A percentile compares a stretch with the other conserved stretches of the same genome.
These are phyloP conservation scores for Xanthorhoe designata DNA, from an alignment of 2,888 invertebrate genomes.

Conservation along the genomic window DNA sequence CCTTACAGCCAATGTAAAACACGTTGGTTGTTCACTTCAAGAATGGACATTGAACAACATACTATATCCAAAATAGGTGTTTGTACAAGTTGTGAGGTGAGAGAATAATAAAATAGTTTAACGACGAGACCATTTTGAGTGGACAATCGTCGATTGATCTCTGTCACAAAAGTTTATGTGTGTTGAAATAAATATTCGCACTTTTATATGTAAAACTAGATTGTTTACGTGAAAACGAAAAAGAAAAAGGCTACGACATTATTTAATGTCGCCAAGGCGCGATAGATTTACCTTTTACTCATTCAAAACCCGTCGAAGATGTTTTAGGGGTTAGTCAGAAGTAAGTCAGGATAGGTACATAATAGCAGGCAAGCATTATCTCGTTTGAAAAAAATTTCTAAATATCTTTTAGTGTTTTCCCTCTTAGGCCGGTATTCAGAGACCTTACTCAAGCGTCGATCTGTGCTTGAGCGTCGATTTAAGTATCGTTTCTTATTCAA, in stretches of 20 bases:
- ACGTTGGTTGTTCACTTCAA: neutral
- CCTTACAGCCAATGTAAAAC: neutral
- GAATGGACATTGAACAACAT: neutral
- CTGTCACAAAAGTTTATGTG: constrained; percentile 11
- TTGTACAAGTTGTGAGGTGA: constrained; percentile 5
- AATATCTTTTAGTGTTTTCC: too few relatives aligned
- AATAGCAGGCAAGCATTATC: too few relatives aligned
- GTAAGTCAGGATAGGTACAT: too few relatives aligned
- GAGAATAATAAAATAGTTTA: constrained; percentile 18
- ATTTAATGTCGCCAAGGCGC: neutral
- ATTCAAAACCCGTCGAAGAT: too few relatives aligned
- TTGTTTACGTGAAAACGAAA: constrained; percentile 3
- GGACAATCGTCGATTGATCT: constrained; percentile 22
- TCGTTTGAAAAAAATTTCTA: too few relatives aligned
- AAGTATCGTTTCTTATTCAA: too few relatives aligned
- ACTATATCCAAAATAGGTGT: neutral
- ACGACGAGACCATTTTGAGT: constrained; percentile 11
- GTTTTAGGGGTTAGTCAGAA: too few relatives aligned
- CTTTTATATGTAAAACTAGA: neutral
- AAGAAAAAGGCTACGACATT: neutral
- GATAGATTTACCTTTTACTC: neutral
- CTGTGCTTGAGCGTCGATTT: too few relatives aligned
- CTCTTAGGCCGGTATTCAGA: too few relatives aligned
- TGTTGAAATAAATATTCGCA: constrained; percentile 3
- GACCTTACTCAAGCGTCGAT: too few relatives aligned